Conservation (phyloP, 2,113 vertebrate genomes). For the Gobio gobio region DNA sequence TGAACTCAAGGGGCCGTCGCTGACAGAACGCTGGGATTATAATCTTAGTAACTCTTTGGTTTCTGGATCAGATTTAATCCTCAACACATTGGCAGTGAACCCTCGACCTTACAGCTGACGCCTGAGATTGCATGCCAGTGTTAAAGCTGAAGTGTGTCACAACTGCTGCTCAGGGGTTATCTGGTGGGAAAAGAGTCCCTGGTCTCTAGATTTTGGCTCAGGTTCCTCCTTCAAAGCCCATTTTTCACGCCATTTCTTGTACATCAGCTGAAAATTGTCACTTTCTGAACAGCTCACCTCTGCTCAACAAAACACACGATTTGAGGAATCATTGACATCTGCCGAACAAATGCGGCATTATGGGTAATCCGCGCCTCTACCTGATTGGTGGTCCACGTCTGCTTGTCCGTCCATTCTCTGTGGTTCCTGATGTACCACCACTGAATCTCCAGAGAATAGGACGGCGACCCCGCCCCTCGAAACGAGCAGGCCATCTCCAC, state of each 20-base stretch:
- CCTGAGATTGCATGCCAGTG: background rate
- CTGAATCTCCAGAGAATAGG: conserved; percentile 97
- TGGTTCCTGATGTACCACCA: conserved; percentile 96
- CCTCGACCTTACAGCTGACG: background rate
- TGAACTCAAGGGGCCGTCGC: background rate
- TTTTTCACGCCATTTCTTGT: background rate
- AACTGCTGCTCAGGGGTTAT: background rate
- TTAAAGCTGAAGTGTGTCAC: background rate
- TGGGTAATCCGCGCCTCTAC: conserved; percentile 68
- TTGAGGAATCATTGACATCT: too few species aligned
- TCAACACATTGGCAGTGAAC: background rate
- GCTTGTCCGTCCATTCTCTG: conserved; percentile 83
- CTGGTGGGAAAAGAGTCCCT: background rate
- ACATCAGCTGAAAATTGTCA: background rate
- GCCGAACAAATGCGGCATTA: background rate
- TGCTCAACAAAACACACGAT: too few species aligned
- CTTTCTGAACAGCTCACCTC: too few species aligned
- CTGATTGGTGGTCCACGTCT: conserved; percentile 82
- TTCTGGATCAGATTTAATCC: conserved; percentile 4
- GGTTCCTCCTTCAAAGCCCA: background rate
- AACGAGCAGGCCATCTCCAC: conserved; percentile 99
- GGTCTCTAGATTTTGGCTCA: background rate
- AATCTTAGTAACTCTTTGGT: background rate
- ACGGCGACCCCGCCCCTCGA: conserved; percentile 87
- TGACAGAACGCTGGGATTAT: background rate